These are phyloP conservation scores for Saccostrea cuccullata DNA, from an alignment of 1,140 invertebrate species.

Conservation along the genomic window DNA sequence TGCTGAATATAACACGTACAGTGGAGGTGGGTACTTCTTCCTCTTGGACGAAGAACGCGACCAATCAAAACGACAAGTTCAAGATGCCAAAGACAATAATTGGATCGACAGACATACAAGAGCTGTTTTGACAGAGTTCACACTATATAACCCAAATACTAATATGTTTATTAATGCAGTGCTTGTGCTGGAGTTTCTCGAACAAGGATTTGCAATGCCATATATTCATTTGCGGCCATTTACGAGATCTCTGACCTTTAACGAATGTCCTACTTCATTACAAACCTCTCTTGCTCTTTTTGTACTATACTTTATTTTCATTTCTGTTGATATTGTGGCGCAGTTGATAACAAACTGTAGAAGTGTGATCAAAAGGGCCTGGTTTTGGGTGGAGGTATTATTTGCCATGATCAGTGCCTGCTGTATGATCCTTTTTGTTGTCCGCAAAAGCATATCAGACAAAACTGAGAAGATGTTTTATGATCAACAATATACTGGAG, in stretches of 20 bases:
- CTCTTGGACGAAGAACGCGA: constrained; percentile 55
- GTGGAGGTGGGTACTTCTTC: constrained; percentile 60
- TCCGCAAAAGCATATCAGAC: constrained; percentile 49
- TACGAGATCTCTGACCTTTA: constrained; percentile 56
- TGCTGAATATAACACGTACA: constrained; percentile 58
- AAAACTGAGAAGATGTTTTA: constrained; percentile 30
- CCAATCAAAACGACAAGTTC: constrained; percentile 58
- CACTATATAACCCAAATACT: constrained; percentile 79
- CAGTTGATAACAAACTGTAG: constrained; percentile 59
- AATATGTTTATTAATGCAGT: constrained; percentile 61
- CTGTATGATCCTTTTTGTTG: constrained; percentile 70
- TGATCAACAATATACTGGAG: constrained; percentile 35
- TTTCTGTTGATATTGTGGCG: constrained; percentile 49
- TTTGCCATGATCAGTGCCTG: constrained; percentile 67
- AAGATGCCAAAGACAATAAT: constrained; percentile 68
- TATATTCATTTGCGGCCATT: constrained; percentile 61
- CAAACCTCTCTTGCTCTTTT: constrained; percentile 61
- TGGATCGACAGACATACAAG: constrained; percentile 81
- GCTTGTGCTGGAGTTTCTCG: constrained; percentile 56
- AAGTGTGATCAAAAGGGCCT: constrained; percentile 73
- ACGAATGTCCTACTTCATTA: constrained; percentile 56
- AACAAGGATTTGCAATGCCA: constrained; percentile 68
- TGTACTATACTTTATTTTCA: constrained; percentile 57
- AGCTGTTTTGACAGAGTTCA: constrained; percentile 80
- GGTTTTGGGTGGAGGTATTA: constrained; percentile 76